These are phyloP conservation scores for Planococcus citri DNA, from an alignment of 1,140 invertebrate genomes.

Conservation along the genomic window DNA sequence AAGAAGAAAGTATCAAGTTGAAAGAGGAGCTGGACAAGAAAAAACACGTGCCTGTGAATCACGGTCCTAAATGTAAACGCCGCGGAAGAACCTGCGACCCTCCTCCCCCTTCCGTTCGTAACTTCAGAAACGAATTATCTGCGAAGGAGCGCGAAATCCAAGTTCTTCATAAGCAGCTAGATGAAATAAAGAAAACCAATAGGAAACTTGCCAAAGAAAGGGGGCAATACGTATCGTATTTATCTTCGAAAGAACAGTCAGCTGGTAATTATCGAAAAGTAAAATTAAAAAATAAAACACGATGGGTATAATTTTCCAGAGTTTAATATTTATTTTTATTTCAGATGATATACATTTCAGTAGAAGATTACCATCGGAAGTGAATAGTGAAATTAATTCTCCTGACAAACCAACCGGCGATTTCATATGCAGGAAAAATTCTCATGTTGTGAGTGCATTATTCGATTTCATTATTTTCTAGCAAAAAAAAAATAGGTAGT, in stretches of 20 bases:
- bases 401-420: not conserved
- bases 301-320: no score
- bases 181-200: not conserved
- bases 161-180: not conserved
- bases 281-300: no score
- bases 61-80: conserved; percentile 1
- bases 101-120: not conserved
- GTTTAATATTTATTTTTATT: no score
- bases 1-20: conserved; percentile 13
- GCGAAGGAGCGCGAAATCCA: conserved; percentile 1
- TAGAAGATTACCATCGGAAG: not conserved
- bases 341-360: not conserved
- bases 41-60: not conserved
- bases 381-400: not conserved
- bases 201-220: not conserved
- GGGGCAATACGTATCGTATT: not conserved
- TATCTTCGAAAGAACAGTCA: conserved; percentile 10
- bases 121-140: not conserved
- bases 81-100: not conserved
- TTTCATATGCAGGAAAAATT: not conserved
- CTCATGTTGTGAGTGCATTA: not conserved
- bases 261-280: not conserved
- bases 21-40: conserved; percentile 11
- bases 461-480: no score
- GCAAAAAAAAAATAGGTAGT: no score